Evolutionary conservation across 2,888 invertebrate species (phyloP).

Genomic region (Luperina nickerlii): DNA sequence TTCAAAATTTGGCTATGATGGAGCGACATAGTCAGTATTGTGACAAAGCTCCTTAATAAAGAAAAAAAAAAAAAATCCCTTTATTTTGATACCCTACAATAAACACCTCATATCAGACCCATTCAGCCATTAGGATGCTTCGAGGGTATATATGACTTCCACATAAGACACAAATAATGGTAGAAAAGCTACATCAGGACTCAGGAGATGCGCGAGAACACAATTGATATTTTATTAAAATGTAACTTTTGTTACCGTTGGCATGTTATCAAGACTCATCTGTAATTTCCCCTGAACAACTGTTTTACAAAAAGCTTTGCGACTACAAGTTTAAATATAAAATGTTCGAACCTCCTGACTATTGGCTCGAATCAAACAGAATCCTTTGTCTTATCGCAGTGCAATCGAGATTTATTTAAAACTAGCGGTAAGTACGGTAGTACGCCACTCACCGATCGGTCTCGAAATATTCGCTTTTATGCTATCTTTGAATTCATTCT

Average conservation of each 20-base stretch:
- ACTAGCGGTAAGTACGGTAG: conserved; percentile 23
- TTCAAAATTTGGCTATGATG: no score
- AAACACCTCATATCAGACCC: not conserved
- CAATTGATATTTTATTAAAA: conserved; percentile 1
- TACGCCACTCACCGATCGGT: conserved; percentile 3
- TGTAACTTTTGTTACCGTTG: not conserved
- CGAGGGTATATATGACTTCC: not conserved
- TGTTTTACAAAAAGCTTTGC: conserved; percentile 1
- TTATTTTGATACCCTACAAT: not conserved
- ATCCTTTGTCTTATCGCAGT: conserved; percentile 46
- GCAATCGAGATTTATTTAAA: conserved; percentile 42
- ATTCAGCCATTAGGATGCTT: not conserved
- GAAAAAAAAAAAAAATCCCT: no score
- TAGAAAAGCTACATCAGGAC: not conserved
- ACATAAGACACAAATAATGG: not conserved
- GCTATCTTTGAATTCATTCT: conserved; percentile 16
- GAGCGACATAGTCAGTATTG: no score
- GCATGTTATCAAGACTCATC: not conserved
- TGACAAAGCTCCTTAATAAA: no score
- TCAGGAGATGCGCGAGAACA: not conserved
- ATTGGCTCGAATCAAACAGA: conserved; percentile 33
- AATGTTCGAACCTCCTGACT: conserved; percentile 9
- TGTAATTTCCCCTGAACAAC: not conserved
- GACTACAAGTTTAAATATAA: conserved; percentile 16
- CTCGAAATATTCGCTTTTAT: conserved; percentile 14